Evolutionary conservation across 2,797 vertebrate genomes (phyloP), one percentile per base, ranked within the genome.

Genomic region (Pipistrellus pygmaeus): DNA sequence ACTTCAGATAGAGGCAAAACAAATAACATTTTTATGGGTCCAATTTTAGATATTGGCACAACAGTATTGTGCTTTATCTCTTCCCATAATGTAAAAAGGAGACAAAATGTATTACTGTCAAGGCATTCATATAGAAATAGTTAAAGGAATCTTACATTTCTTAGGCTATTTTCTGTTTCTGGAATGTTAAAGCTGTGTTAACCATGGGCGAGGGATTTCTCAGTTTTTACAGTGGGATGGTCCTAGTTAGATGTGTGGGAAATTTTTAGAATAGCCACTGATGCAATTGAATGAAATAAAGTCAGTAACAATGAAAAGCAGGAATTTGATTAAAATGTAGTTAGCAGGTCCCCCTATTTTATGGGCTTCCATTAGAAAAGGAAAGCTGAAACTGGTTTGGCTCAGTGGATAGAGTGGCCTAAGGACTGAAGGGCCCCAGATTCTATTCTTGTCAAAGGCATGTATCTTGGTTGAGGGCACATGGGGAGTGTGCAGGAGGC

Each of bases 11-110:
- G 76, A 72, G 23, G 27, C 38, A 8, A 57, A 78, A 30, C 15
- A 17, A 48, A 4, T 41, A 73, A 85, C 18, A 13, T 10, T 71
- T 90, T 93, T 35, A 41, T 6, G 76, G 46, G 20, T 78, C 21
- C 48, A 85, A 68, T 60, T 88, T 72, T 85, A 86, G 48, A 83
- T 88, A 89, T 10, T 71, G 38, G 84, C 4, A 72, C 76, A 64
- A 48, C 62, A 44, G 48, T 3, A 55, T 35, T 55, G 8, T 41
- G 53, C 60, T 89, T 88, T 62, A 32, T 88, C 13, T 77, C 10
- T 84, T 75, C 3, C 4, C 2, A 23, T 48, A 78, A 35, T 53
- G 11, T 46, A 27, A 78, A 83, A 86, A 92, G 14, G 18, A 5
- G 14, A 60, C 20, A 68, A 41, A 80, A 55, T 60, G 46, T 20